Percentiles rank a stretch among this genome's conserved stretches.
These are phyloP conservation scores for Hippasteria phrygiana DNA, from an alignment of 53 echinoderm and acorn worm species.

Conservation along the genomic window DNA sequence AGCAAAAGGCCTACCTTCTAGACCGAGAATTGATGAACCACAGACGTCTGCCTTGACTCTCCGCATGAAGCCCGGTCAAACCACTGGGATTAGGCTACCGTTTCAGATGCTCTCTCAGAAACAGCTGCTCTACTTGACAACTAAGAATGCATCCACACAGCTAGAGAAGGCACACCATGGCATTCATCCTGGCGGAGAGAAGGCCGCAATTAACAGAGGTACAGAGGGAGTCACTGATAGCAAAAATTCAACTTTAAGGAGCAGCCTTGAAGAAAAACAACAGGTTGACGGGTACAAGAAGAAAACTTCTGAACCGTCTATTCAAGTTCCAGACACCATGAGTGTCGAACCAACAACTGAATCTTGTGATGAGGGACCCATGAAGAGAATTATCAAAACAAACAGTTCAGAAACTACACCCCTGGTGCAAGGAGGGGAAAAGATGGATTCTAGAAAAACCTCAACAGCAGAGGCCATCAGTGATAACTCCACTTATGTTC, in stretches of 20 bases:
- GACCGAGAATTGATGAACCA: neutral
- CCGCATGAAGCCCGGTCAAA: neutral
- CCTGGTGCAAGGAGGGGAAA: neutral
- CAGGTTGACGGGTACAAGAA: neutral
- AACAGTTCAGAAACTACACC: neutral
- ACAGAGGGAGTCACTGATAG: neutral
- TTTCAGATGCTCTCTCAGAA: constrained; percentile 39
- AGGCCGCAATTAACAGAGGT: no score
- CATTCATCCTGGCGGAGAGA: neutral
- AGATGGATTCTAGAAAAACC: no score
- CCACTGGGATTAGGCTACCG: constrained; percentile 25
- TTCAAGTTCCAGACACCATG: neutral
- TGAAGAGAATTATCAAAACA: neutral
- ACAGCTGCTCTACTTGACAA: constrained; percentile 5
- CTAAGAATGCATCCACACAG: neutral
- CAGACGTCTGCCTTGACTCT: constrained; percentile 1
- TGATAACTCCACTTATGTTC: constrained; percentile 23
- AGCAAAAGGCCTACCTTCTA: neutral
- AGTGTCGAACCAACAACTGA: neutral
- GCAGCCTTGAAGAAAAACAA: neutral
- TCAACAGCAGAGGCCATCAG: neutral
- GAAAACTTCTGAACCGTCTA: neutral
- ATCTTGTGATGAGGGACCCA: neutral
- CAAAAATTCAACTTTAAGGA: neutral
- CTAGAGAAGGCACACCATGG: neutral